phyloP scores from a whole-genome alignment of 2,888 invertebrate species.

The Lypha dubia region DNA sequence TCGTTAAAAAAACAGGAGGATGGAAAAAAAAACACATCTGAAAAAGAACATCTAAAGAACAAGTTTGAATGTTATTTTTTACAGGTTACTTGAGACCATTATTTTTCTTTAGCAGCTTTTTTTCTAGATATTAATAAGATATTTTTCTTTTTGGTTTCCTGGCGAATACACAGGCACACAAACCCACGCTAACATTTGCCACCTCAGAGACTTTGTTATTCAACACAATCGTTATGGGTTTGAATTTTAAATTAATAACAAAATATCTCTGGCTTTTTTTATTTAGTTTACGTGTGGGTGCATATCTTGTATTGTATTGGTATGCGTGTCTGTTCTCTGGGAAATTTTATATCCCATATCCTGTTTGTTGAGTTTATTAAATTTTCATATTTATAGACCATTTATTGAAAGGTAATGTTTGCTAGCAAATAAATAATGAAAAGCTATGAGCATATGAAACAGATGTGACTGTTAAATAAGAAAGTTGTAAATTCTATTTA shows the following conservation, averaged over 20 bases:
- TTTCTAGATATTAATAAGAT: constrained; percentile 13
- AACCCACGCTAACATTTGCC: neutral
- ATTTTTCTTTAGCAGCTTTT: constrained; percentile 19
- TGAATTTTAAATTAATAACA: constrained; percentile 72
- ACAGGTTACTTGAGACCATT: constrained; percentile 70
- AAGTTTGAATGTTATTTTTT: constrained; percentile 37
- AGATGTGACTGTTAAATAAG: constrained; percentile 52
- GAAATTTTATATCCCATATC: constrained; percentile 64
- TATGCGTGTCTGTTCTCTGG: neutral
- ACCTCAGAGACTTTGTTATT: constrained; percentile 69
- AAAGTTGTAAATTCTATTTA: neutral
- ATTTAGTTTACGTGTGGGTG: constrained; percentile 46
- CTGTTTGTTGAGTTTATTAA: constrained; percentile 77
- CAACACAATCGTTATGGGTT: constrained; percentile 69
- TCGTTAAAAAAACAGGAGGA: constrained; percentile 76
- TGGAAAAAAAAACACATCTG: neutral
- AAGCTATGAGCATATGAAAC: constrained; percentile 39
- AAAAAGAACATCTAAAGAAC: constrained; percentile 18
- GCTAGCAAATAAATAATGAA: constrained; percentile 48
- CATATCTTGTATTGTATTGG: neutral
- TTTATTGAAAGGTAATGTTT: constrained; percentile 73
- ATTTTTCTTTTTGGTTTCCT: constrained; percentile 3
- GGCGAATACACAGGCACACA: neutral
- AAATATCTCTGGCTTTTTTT: constrained; percentile 55
- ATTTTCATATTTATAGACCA: constrained; percentile 82